Evolutionary conservation across 1,140 invertebrate genomes (phyloP).

Genomic region (Aphidius ervi): DNA sequence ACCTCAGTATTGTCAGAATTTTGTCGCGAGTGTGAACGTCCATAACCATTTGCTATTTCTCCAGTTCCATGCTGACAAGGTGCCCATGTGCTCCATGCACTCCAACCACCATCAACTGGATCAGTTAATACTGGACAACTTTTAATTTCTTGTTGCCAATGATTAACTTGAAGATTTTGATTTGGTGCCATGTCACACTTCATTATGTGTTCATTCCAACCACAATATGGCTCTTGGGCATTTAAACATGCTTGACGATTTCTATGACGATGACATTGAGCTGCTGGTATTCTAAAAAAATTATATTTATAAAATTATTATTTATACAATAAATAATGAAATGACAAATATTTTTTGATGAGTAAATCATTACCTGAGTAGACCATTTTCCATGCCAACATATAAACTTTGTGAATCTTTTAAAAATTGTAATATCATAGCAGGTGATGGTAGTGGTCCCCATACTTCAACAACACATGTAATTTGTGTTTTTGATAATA

Average conservation of each 20-base stretch:
- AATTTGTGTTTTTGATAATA: conserved; percentile 63
- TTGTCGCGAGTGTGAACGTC: conserved; percentile 23
- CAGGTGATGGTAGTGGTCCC: conserved; percentile 63
- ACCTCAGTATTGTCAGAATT: conserved; percentile 31
- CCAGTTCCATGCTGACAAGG: conserved; percentile 50
- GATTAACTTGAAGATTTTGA: conserved; percentile 58
- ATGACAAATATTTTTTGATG: not conserved
- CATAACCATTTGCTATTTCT: conserved; percentile 32
- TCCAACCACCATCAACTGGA: conserved; percentile 64
- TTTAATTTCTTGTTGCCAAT: conserved; percentile 70
- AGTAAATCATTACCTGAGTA: conserved; percentile 54
- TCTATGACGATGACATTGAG: conserved; percentile 72
- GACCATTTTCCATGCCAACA: conserved; percentile 67
- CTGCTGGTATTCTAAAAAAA: conserved; percentile 61
- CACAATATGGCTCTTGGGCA: conserved; percentile 90
- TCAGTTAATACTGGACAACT: conserved; percentile 61
- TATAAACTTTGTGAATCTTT: conserved; percentile 78
- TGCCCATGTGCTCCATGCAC: conserved; percentile 53
- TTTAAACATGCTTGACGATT: conserved; percentile 70
- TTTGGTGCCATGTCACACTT: conserved; percentile 66
- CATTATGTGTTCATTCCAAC: conserved; percentile 77
- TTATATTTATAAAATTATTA: conserved; percentile 4
- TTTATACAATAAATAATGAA: no score
- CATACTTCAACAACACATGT: conserved; percentile 85
- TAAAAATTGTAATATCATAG: conserved; percentile 72